Evolutionary conservation across 2,113 vertebrate genomes (phyloP), one percentile per base, ranked within the genome.

Genomic region (Boulengeromyrus knoepffleri): DNA sequence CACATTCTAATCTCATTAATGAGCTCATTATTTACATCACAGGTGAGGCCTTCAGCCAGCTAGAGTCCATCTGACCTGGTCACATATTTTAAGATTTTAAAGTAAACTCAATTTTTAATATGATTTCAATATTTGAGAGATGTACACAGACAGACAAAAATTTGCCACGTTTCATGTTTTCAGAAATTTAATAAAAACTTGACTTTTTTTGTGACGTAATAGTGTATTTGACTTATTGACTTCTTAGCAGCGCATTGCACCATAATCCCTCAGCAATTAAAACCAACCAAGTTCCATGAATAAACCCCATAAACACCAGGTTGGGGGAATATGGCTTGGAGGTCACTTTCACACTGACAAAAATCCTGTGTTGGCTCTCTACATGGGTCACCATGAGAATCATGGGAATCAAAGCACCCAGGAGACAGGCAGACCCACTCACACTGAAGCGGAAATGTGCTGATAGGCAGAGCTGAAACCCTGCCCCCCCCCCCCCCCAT

Each of bases 391-490:
- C 74, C 12, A 15, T 9, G 15, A 80, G 36, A 7, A 15, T 19
- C 36, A 80, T 39, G 74, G 42, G 47, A 9, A 49, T 19, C 13
- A 17, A 70, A 31, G n/a, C 12, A 31, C 5, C 2, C 24, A 7
- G 12, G 10, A 6, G 83, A 85, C 83, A 31, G 13, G n/a, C 9
- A n/a, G 58, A 70, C 24, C 17, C 24, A 12, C 45, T 21, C 39
- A 42, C 88, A 27, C 80, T 83, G 90, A 90, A 87, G 85, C 87
- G 52, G 70, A 7, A 31, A 15, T 15, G 91, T 52, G 62, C 90
- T 90, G 92, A 90, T 88, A 88, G 92, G 58, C 52, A 56, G 62
- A 50, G 80, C 89, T 91, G 80, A 89, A 90, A 85, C 58, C 21
- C 91, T 17, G 27, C 87, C 17, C 9, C 8, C 47, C 66, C 85